phyloP scores from a whole-genome alignment of 2,888 invertebrate genomes.

The Chloroclysta siterata region DNA sequence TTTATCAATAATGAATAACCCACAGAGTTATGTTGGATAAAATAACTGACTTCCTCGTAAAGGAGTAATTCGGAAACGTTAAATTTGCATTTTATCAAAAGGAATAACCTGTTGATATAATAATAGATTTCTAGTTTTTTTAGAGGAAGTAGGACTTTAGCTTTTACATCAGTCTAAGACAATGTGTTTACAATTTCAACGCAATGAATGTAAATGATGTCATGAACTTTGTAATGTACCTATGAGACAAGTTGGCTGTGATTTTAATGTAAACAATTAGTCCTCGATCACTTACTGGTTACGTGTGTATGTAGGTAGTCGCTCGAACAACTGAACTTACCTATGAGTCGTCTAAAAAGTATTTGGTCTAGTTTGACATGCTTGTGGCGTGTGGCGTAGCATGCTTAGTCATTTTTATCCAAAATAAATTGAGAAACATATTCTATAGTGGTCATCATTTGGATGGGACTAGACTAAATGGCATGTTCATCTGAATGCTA shows the following conservation, averaged over 20 bases:
- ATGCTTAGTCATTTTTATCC: background rate
- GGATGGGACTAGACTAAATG: background rate
- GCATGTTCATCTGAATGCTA: background rate
- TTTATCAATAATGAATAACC: no score
- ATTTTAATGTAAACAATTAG: slow-evolving; percentile 58
- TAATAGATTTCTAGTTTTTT: no score
- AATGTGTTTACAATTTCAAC: slow-evolving; percentile 5
- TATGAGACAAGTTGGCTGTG: slow-evolving; percentile 49
- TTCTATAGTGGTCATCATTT: background rate
- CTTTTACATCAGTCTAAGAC: no score
- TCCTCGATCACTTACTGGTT: slow-evolving; percentile 27
- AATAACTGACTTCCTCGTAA: no score
- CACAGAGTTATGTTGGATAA: no score
- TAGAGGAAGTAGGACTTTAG: no score
- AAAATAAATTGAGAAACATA: background rate
- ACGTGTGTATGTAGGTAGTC: background rate
- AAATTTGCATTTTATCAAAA: no score
- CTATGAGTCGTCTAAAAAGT: slow-evolving; percentile 1
- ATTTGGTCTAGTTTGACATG: background rate
- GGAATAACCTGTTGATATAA: no score
- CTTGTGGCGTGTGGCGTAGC: no score
- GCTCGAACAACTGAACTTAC: background rate
- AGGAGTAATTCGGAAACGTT: no score
- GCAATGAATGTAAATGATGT: slow-evolving; percentile 61
- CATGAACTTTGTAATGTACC: slow-evolving; percentile 47